phyloP scores from a whole-genome alignment of 1,140 invertebrate genomes.

The Plodia interpunctella region DNA sequence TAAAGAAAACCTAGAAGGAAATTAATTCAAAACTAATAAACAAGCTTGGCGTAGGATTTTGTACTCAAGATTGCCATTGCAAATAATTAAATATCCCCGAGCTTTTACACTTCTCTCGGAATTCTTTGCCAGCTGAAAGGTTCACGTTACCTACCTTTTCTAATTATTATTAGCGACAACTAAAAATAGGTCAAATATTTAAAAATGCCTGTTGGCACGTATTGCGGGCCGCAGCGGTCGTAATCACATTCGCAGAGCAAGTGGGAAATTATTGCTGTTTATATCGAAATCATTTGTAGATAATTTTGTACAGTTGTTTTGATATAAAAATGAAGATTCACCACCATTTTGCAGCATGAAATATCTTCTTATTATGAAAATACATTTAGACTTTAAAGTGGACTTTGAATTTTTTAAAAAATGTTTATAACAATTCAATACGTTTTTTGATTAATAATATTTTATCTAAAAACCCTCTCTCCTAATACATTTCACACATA shows the following conservation, averaged over 20 bases:
- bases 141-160: conserved; percentile 75
- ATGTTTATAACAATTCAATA: no score
- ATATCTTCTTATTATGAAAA: no score
- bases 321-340: no score
- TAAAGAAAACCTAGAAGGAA: not conserved
- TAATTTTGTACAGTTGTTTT: conserved; percentile 1
- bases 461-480: no score
- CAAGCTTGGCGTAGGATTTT: not conserved
- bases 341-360: no score
- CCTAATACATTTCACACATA: no score
- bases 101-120: conserved; percentile 29
- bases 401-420: no score
- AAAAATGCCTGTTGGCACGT: conserved; percentile 65
- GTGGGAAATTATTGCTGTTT: conserved; percentile 31
- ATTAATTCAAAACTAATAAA: not conserved
- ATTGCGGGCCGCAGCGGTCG: conserved; percentile 45
- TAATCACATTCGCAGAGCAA: conserved; percentile 49
- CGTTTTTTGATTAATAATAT: no score
- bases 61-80: conserved; percentile 17
- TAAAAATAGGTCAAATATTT: conserved; percentile 77
- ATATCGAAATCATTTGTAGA: conserved; percentile 20
- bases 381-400: no score
- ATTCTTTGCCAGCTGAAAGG: conserved; percentile 58
- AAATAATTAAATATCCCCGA: conserved; percentile 30
- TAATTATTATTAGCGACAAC: conserved; percentile 73